Conservation (phyloP, 1,140 invertebrate species). For the Formica exsecta region DNA sequence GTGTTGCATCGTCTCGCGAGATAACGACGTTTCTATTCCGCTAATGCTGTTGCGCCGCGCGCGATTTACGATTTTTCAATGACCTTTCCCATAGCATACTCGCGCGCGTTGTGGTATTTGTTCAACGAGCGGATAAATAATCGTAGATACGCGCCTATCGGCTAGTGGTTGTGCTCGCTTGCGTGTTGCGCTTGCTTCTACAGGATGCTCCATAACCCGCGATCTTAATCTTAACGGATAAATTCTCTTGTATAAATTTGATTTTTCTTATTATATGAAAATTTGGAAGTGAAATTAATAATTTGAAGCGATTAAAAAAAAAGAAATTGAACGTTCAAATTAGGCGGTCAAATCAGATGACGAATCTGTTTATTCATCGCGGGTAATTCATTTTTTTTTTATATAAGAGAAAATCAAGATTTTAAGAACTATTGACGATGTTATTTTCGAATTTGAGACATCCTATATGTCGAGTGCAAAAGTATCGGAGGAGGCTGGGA, state of each 20-base stretch:
- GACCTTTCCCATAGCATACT: conserved; percentile 80
- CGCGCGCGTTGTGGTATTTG: conserved; percentile 64
- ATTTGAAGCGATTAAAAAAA: background rate
- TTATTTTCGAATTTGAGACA: conserved; percentile 20
- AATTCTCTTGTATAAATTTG: background rate
- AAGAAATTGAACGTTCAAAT: background rate
- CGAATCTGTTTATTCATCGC: background rate
- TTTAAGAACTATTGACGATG: background rate
- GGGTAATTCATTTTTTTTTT: background rate
- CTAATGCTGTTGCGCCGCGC: conserved; percentile 54
- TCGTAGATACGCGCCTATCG: conserved; percentile 43
- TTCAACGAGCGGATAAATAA: conserved; percentile 70
- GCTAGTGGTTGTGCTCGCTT: conserved; percentile 11
- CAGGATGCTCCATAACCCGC: conserved; percentile 38
- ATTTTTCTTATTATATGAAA: background rate
- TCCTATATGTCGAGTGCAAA: conserved; percentile 24
- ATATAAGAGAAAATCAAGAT: background rate
- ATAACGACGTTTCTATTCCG: conserved; percentile 70
- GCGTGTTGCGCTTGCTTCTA: conserved; percentile 31
- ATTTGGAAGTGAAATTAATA: background rate
- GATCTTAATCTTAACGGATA: conserved; percentile 25
- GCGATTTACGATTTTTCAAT: conserved; percentile 75
- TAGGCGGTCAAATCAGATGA: background rate
- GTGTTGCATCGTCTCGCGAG: conserved; percentile 36
- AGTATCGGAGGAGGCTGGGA: conserved; percentile 52